Conservation (phyloP, 2,113 vertebrate genomes). For the Hepsetus odoe region DNA sequence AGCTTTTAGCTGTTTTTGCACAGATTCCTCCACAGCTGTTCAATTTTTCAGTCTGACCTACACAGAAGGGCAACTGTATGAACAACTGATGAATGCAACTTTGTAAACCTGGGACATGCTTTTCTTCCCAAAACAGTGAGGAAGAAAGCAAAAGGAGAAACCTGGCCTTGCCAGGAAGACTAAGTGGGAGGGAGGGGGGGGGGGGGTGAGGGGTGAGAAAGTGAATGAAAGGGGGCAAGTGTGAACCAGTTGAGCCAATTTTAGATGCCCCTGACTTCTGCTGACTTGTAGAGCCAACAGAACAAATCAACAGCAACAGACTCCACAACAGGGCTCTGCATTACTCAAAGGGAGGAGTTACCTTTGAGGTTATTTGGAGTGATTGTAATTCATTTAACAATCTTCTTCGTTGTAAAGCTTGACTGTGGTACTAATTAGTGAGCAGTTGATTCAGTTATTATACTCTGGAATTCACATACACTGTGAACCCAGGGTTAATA, state of each 20-base stretch:
- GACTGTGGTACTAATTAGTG: too few relatives aligned
- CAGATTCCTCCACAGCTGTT: slow-evolving; percentile 36
- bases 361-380: too few relatives aligned
- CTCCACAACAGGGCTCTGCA: not conserved
- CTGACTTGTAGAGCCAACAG: not conserved
- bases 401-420: too few relatives aligned
- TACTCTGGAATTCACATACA: too few relatives aligned
- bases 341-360: not conserved
- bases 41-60: slow-evolving; percentile 8
- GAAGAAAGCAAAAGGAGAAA: not conserved
- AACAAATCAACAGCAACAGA: not conserved
- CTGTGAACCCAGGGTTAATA: too few relatives aligned
- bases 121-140: not conserved
- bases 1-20: slow-evolving; percentile 25
- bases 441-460: too few relatives aligned
- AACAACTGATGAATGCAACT: too few relatives aligned
- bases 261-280: not conserved
- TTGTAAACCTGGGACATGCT: not conserved
- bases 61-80: not conserved
- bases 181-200: too few relatives aligned
- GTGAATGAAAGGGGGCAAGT: not conserved
- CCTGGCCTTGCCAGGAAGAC: too few relatives aligned
- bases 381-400: too few relatives aligned
- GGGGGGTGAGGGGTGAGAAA: not conserved
- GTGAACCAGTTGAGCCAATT: not conserved